Evolutionary conservation across 2,113 vertebrate genomes (phyloP), one percentile per base, ranked within the genome.

Genomic region (Microcebus ravelobensis): DNA sequence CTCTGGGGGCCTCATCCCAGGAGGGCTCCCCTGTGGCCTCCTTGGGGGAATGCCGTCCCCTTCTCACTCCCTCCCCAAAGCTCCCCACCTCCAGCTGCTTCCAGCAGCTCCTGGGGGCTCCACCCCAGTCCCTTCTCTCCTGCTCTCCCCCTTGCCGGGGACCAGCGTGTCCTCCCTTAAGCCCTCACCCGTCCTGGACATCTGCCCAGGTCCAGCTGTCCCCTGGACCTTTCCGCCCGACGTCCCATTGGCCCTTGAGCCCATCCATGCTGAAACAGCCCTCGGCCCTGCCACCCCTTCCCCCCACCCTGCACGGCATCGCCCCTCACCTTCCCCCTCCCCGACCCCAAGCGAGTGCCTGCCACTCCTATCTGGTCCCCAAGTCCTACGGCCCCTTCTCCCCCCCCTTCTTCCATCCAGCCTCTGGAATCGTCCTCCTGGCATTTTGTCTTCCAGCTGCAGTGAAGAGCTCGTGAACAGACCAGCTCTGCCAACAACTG

Each of bases 271-370:
- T 5, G 2, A 83, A 31, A 7, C 18, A 0, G 17, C 17, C 52
- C 52, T 55, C 17, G 17, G 29, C n/a, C 17, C 4, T 11, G 0
- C 9, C n/a, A 3, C 27, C 50, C 6, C 29, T 48, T 42, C 55
- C 36, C 8, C 20, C 8, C 0, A 29, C n/a, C 18, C 17, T 7
- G 36, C 31, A 29, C 0, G 0, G 48, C 8, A 0, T 23, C 27
- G 0, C 42, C 29, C 18, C 45, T 21, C 50, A 12, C 0, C 8
- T 5, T 9, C 29, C 45, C 70, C 85, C 50, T 74, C 13, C 27
- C 9, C 0, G 7, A 1, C 8, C 8, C 17, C 42, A 18, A 31
- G 21, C 2, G 29, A 3, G 3, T 52, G 29, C 86, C 18, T 13
- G 57, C 34, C 29, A 31, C 45, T 8, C 2, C 20, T 21, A 1